Base-by-base conservation (phyloP, 2,888 invertebrate genomes). In the Sympetrum striolatum region DNA sequence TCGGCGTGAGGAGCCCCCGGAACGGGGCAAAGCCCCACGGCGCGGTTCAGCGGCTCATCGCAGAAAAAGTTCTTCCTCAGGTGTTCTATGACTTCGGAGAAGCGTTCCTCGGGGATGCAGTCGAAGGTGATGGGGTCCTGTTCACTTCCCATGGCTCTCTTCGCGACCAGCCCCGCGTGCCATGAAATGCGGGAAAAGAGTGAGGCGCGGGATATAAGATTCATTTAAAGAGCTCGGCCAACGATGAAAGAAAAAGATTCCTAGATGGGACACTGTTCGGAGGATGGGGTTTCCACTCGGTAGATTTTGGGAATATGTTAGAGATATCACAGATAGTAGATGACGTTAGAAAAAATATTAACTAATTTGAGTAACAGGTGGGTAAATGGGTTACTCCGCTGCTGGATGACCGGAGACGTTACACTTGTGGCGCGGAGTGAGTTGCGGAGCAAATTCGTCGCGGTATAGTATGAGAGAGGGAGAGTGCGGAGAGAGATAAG, bases 21-120 rank as follows among this genome's bases (percentile, higher is more conserved):
- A 90, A 95, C 93, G 93, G 86, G 86, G 37, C 86, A 86, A 1
- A 86, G 53, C 35, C 95, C 94, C 73, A 96, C 95, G 81, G 95
- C 95, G 92, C 95, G 95, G 94, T 98, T 98, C 81, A 98, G 94
- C 0, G 98, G 97, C 93, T 98, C 98, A 93, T 98, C 98, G 0
- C 97, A 96, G 93, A 97, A 98, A 95, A 97, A 97, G 93, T 96
- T 97, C 92, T 95, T 94, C 79, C 97, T 95, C 90, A 98, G 94
- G 93, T 97, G 97, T 39, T 95, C 93, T 91, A 98, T 95, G 90
- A 97, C 96, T 39, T 96, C 95, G 58, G 37, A n/a, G 92, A 95
- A 94, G 2, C 93, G 93, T 92, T 96, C 96, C 90, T 94, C 94
- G 25, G 94, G 93, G 25, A 93, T 93, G 79, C 95, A 93, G 86